These are phyloP conservation scores for Enteromius mattozi DNA, from an alignment of 2,797 vertebrate species.

Conservation along the genomic window DNA sequence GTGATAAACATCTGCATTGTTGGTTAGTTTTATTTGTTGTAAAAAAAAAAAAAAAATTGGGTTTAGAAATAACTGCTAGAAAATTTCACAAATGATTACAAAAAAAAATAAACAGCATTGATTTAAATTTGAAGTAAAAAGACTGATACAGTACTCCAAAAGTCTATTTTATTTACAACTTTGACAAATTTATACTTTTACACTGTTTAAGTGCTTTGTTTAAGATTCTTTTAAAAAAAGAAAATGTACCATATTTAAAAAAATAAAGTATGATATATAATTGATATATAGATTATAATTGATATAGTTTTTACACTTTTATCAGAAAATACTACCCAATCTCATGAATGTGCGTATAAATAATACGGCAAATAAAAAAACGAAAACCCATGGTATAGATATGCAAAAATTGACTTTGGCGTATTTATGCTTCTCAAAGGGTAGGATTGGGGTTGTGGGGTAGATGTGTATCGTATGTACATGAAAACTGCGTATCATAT, in stretches of 20 bases:
- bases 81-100: not conserved
- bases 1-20: conserved; percentile 15
- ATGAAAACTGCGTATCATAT: too few relatives aligned
- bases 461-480: too few relatives aligned
- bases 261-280: not conserved
- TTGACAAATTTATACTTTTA: not conserved
- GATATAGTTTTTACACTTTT: not conserved
- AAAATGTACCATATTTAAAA: not conserved
- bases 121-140: not conserved
- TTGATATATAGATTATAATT: not conserved
- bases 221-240: not conserved
- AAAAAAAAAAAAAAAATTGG: not conserved
- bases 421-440: too few relatives aligned
- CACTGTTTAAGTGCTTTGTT: not conserved
- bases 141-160: not conserved
- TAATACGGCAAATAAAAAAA: too few relatives aligned
- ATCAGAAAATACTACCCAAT: too few relatives aligned
- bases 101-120: not conserved
- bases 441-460: too few relatives aligned
- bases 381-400: too few relatives aligned
- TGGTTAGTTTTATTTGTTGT: not conserved
- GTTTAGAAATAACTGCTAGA: not conserved
- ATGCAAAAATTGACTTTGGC: too few relatives aligned
- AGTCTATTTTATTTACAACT: not conserved
- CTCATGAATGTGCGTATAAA: too few relatives aligned